Base-by-base conservation (phyloP, 2,113 vertebrate species). In the Gallinago paraguaiae region DNA sequence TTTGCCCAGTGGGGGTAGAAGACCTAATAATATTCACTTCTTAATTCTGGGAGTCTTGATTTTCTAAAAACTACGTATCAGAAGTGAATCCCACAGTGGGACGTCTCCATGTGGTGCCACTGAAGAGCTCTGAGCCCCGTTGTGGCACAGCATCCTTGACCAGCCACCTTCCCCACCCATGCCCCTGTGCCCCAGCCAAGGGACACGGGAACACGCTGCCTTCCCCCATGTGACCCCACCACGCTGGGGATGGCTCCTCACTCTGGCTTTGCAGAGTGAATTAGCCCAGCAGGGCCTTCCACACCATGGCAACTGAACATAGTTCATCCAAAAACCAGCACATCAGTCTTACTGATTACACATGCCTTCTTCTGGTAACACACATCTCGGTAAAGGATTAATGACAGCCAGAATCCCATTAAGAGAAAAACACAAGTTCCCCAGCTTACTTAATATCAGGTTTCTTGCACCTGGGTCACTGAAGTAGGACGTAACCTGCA, bases 361-460 rank as follows among this genome's bases (percentile, higher is more conserved):
- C 86, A 93, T 23, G 28, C 88, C 61, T 95, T 86, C 88, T 92
- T 78, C 88, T 94, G 80, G 88, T 88, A 79, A 48, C 93, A 94
- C 82, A 75, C 64, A 71, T 33, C 88, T 64, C 30, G 2, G 72
- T 5, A 46, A 80, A 93, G 88, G 88, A 85, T 91, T 95, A 93
- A 92, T 86, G 86, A 86, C 82, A 82, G 84, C 69, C 14, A 16
- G 53, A 86, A 89, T 96, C 92, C 92, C 93, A 92, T 94, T 76
- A 89, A 90, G 86, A 92, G 51, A 85, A 63, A 65, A 94, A 85
- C 81, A 91, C 88, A 85, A 76, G 84, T 93, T 87, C 92, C 90
- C 83, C 92, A 77, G 92, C 45, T 95, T 89, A 43, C 91, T 95
- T 87, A 92, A 91, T 92, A 91, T 91, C 95, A 77, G 70, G 69